Base-by-base conservation (phyloP, 92 coral and sea anemone species). In the Micromussa lordhowensis region DNA sequence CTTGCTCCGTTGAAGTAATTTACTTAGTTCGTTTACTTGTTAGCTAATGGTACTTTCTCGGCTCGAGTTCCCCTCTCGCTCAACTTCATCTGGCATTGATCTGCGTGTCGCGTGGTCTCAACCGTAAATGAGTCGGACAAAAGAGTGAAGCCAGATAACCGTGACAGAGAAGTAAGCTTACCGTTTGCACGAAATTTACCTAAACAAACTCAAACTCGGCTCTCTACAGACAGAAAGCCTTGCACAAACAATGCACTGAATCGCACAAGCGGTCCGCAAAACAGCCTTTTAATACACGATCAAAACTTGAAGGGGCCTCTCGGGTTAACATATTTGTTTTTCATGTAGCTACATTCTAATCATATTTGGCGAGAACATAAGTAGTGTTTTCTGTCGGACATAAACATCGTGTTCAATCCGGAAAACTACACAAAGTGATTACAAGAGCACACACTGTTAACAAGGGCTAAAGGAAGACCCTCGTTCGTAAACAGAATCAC, bases 311-410 rank as follows among this genome's bases (percentile, higher is more conserved):
- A 61, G 29, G 64, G 30, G 49, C 64, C 83, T 63, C 76, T 77
- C 75, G 29, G 77, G 89, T 66, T 86, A 63, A 64, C 83, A 86
- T 86, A 86, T 86, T 86, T 77, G 89, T 86, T 86, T 77, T 49
- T 55, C 77, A 48, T 87, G 85, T 87, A 81, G 80, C 35, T 70
- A 80, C 90, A 87, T 87, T 87, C 90, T 87, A 87, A 79, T 87
- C 90, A 87, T 87, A 87, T 79, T 87, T 87, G 84, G 71, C 79
- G 36, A 44, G 51, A 71, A 51, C 90, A 79, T 70, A 87, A 87
- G 85, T 71, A 57, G 85, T 74, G 85, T 87, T 34, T 59, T 68
- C 90, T 81, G 57, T 49, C 85, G 86, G 90, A 48, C n/a, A 78
- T 78, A 87, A 87, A 80, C 90, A 87, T 78, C 24, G 6, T 30